phyloP scores from a whole-genome alignment of 2,888 invertebrate species.

The Scaptomyza cyrtandrae region DNA sequence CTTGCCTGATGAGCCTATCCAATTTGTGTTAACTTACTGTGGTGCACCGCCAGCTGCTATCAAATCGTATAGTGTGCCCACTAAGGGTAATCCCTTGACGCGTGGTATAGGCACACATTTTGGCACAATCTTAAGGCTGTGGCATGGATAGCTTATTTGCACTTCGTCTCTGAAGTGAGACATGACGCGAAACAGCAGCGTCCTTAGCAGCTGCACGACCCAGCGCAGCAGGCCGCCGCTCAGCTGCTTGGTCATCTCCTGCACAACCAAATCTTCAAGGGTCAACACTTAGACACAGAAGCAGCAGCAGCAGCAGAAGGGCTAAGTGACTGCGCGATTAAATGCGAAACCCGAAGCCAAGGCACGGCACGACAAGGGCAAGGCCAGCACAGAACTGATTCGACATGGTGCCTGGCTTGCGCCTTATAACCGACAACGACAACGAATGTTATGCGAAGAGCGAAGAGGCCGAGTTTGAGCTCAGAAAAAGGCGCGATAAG shows the following conservation, averaged over 20 bases:
- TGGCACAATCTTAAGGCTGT: constrained; percentile 66
- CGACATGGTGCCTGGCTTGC: constrained; percentile 56
- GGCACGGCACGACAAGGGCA: constrained; percentile 62
- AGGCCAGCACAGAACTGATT: constrained; percentile 70
- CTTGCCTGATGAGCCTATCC: background rate
- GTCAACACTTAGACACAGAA: constrained; percentile 8
- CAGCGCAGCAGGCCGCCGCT: constrained; percentile 53
- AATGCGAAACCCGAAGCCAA: constrained; percentile 22
- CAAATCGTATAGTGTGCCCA: constrained; percentile 86
- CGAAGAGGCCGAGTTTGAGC: constrained; percentile 32
- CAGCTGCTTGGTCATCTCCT: constrained; percentile 53
- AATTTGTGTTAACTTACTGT: constrained; percentile 80
- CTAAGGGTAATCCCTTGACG: constrained; percentile 85
- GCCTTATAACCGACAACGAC: constrained; percentile 63
- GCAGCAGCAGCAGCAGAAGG: constrained; percentile 10
- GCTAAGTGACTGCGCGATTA: constrained; percentile 14
- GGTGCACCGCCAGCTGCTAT: constrained; percentile 87
- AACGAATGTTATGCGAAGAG: constrained; percentile 32
- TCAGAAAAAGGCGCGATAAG: constrained; percentile 44
- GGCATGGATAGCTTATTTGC: constrained; percentile 16
- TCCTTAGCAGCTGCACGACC: constrained; percentile 59
- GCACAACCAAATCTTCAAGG: constrained; percentile 10
- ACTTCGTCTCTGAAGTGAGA: constrained; percentile 39
- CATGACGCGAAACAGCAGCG: constrained; percentile 51
- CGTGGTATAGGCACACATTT: constrained; percentile 84